A percentile compares a stretch with the other conserved stretches of the same genome.
These are phyloP conservation scores for Blomia tropicalis DNA, from an alignment of 2,888 invertebrate genomes.

Conservation along the genomic window DNA sequence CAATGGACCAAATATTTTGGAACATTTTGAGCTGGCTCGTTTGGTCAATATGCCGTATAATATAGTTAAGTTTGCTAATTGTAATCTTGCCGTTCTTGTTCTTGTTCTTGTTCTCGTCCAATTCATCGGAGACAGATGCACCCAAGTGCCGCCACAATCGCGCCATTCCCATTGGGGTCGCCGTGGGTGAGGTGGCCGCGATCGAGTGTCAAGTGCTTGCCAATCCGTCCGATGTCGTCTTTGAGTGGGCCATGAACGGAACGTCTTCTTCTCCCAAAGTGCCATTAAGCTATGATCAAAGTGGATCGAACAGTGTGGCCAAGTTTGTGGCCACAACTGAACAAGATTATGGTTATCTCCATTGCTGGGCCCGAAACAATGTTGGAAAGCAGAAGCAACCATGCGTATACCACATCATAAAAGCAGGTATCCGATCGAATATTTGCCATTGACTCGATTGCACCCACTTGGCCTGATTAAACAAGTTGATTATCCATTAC, in stretches of 20 bases:
- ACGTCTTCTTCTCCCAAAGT: neutral
- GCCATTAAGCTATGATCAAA: slow-evolving; percentile 24
- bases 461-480: neutral
- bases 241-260: slow-evolving; percentile 29
- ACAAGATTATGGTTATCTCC: slow-evolving; percentile 28
- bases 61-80: neutral
- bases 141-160: slow-evolving; percentile 29
- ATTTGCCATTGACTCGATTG: neutral
- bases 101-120: slow-evolving; percentile 3
- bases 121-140: too few relatives aligned
- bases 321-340: slow-evolving; percentile 27
- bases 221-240: slow-evolving; percentile 30
- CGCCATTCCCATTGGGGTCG: slow-evolving; percentile 30
- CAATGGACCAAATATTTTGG: neutral
- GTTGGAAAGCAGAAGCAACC: slow-evolving; percentile 30
- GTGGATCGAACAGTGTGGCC: slow-evolving; percentile 27
- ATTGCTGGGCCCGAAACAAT: slow-evolving; percentile 30
- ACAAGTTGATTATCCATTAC: neutral
- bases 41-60: neutral
- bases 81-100: neutral
- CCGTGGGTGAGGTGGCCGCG: slow-evolving; percentile 29
- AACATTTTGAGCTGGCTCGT: neutral
- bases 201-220: slow-evolving; percentile 31
- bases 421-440: slow-evolving; percentile 28
- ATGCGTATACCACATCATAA: slow-evolving; percentile 29